A percentile compares a stretch with the other conserved stretches of the same genome.
Conservation (phyloP, 2,797 vertebrate genomes). For the Poecile montanus region DNA sequence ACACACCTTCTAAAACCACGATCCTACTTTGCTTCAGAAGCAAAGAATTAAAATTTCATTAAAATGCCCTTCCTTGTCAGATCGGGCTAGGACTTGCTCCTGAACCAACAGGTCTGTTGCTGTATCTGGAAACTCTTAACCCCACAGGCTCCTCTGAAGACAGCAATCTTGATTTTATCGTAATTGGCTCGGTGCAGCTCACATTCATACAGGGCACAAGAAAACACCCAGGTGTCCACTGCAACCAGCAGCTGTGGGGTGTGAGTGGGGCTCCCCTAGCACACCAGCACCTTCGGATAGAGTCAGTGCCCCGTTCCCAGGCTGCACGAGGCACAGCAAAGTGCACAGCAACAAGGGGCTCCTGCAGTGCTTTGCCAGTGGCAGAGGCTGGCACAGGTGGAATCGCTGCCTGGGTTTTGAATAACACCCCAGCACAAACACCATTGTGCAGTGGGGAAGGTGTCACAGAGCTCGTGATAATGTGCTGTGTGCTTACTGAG, state of each 20-base stretch:
- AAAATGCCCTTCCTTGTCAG: constrained; percentile 40
- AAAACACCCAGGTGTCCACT: not conserved
- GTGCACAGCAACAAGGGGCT: accelerated
- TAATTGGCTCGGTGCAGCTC: not conserved
- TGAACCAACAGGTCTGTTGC: constrained; percentile 57
- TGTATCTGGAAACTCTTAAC: constrained; percentile 32
- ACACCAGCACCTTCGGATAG: accelerated
- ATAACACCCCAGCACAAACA: constrained; percentile 6
- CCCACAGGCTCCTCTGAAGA: constrained; percentile 44
- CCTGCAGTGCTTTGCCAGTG: not conserved
- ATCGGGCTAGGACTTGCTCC: constrained; percentile 59
- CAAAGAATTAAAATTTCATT: constrained; percentile 56
- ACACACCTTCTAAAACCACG: not conserved
- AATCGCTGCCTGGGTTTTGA: constrained; percentile 5
- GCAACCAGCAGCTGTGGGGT: not conserved
- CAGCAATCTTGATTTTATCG: constrained; percentile 16
- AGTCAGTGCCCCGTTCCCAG: not conserved
- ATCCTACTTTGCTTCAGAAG: constrained; percentile 11
- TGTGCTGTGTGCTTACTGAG: constrained; percentile 22
- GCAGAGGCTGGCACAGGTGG: not conserved
- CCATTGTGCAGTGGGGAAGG: not conserved
- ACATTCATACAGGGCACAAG: not conserved
- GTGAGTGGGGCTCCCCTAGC: accelerated
- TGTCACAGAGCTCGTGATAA: not conserved
- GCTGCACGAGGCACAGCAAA: not conserved